phyloP scores from a whole-genome alignment of 2,888 invertebrate species.

The Diadromus collaris region DNA sequence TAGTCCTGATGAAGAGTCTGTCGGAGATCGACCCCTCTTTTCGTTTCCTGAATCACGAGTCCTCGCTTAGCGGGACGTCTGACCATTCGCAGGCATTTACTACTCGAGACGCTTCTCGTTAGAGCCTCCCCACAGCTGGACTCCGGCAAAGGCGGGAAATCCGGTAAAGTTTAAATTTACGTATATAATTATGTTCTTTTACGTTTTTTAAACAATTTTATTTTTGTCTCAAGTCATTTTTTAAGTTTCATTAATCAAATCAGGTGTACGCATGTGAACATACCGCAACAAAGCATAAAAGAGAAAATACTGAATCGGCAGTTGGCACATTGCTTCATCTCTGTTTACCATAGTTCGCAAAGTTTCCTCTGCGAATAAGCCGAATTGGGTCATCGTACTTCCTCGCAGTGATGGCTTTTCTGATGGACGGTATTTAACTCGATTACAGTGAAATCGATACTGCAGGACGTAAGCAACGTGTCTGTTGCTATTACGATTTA shows the following conservation, averaged over 20 bases:
- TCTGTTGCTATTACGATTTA: not conserved
- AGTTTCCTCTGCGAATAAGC: not conserved
- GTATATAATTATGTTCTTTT: not conserved
- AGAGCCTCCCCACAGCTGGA: constrained; percentile 44
- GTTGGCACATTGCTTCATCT: not conserved
- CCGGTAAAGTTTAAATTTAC: not conserved
- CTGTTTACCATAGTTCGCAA: not conserved
- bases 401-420: not conserved
- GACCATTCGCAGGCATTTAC: constrained; percentile 42
- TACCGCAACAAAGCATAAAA: not conserved
- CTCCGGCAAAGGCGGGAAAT: constrained; percentile 1
- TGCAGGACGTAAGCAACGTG: not conserved
- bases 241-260: not conserved
- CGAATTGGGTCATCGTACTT: not conserved
- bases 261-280: not conserved
- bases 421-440: not conserved
- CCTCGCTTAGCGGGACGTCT: constrained; percentile 45
- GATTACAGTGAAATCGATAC: constrained; percentile 1
- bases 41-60: constrained; percentile 34
- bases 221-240: not conserved
- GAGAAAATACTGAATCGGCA: not conserved
- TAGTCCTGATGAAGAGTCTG: constrained; percentile 48
- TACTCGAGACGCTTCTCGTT: constrained; percentile 39
- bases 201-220: not conserved
- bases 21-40: not conserved